Evolutionary conservation across 2,888 invertebrate genomes (phyloP).

Genomic region (Hedya salicella): DNA sequence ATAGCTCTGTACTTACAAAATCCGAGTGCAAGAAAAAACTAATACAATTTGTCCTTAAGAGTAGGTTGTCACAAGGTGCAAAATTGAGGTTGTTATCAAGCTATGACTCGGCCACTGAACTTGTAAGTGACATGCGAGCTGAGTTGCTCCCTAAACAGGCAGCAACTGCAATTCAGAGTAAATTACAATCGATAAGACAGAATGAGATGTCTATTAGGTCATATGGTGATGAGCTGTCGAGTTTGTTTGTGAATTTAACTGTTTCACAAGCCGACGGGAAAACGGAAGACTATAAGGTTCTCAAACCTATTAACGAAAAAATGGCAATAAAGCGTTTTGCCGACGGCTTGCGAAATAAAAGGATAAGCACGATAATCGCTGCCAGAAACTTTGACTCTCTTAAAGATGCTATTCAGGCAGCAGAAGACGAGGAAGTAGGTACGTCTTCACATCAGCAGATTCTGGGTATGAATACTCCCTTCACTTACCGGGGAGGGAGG

Average conservation of each 20-base stretch:
- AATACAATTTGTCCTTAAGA: too few species aligned
- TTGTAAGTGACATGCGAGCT: too few species aligned
- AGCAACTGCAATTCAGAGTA: too few species aligned
- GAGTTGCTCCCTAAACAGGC: too few species aligned
- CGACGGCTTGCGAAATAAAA: conserved; percentile 3
- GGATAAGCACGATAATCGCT: conserved; percentile 3
- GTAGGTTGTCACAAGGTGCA: too few species aligned
- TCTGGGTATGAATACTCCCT: background rate
- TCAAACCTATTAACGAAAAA: conserved; percentile 3
- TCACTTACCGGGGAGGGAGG: background rate
- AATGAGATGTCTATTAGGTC: too few species aligned
- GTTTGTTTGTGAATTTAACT: conserved; percentile 1
- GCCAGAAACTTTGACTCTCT: conserved; percentile 1
- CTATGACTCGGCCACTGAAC: too few species aligned
- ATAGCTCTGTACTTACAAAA: too few species aligned
- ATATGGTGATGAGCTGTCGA: too few species aligned
- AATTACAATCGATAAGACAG: too few species aligned
- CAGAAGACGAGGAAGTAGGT: background rate
- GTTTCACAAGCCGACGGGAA: conserved; percentile 5
- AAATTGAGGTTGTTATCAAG: too few species aligned
- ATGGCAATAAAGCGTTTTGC: background rate
- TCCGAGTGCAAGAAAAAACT: too few species aligned
- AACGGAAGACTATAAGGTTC: background rate
- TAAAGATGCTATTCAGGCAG: conserved; percentile 4
- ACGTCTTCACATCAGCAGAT: background rate